Evolutionary conservation across 2,888 invertebrate species (phyloP).

Genomic region (Noctua pronuba): DNA sequence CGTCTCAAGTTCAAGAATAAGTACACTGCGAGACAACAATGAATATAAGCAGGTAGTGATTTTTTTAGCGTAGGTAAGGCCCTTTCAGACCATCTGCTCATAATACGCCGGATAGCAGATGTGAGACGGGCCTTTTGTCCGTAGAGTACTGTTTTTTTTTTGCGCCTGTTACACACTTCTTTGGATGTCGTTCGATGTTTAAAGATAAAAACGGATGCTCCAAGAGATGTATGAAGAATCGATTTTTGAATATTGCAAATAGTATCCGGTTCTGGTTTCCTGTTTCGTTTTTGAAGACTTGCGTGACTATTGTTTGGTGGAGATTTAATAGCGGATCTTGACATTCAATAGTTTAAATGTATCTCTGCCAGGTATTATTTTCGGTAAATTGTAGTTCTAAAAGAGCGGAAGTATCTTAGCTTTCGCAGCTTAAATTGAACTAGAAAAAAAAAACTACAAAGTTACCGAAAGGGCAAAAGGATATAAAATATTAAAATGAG

Average conservation of each 20-base stretch:
- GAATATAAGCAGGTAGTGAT: conserved; percentile 83
- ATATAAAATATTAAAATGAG: background rate
- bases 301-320: conserved; percentile 32
- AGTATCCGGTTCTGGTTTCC: conserved; percentile 77
- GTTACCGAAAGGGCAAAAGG: background rate
- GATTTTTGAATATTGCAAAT: conserved; percentile 81
- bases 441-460: background rate
- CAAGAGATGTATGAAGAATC: conserved; percentile 71
- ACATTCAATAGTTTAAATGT: conserved; percentile 36
- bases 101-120: conserved; percentile 84
- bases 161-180: conserved; percentile 69
- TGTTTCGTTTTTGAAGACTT: conserved; percentile 66
- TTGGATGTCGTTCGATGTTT: conserved; percentile 64
- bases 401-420: conserved; percentile 15
- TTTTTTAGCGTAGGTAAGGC: conserved; percentile 74
- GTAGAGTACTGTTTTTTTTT: conserved; percentile 72
- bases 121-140: conserved; percentile 80
- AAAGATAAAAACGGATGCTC: conserved; percentile 71
- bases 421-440: conserved; percentile 1
- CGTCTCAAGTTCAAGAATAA: conserved; percentile 81
- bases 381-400: conserved; percentile 8
- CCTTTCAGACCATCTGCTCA: conserved; percentile 82
- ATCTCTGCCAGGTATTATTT: conserved; percentile 16
- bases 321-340: conserved; percentile 45
- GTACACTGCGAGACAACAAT: conserved; percentile 72